phyloP scores from a whole-genome alignment of 2,888 invertebrate species.

The Lasioglossum morio region DNA sequence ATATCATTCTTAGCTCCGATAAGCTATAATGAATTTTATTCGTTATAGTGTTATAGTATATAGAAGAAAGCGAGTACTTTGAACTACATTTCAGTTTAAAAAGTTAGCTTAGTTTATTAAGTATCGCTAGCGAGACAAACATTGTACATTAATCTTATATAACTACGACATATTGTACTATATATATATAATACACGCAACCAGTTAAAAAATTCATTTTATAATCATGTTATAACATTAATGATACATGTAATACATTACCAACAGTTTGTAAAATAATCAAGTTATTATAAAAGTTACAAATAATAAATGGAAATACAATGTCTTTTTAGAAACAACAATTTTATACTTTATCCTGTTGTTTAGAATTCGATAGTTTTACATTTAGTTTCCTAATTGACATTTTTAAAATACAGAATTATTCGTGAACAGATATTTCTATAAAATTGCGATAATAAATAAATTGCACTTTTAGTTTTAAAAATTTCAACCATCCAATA shows the following conservation, averaged over 20 bases:
- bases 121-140: conserved; percentile 47
- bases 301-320: conserved; percentile 71
- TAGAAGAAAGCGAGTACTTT: conserved; percentile 54
- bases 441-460: not conserved
- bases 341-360: conserved; percentile 31
- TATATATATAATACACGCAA: conserved; percentile 56
- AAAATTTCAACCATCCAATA: not conserved
- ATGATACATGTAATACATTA: conserved; percentile 66
- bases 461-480: not conserved
- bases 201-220: conserved; percentile 65
- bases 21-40: conserved; percentile 27
- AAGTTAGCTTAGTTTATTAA: conserved; percentile 61
- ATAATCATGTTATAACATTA: conserved; percentile 72
- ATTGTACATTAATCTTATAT: conserved; percentile 56
- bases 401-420: not conserved
- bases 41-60: no score
- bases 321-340: conserved; percentile 57
- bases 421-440: not conserved
- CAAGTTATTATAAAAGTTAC: conserved; percentile 74
- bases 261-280: conserved; percentile 70
- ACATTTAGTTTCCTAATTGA: not conserved
- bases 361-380: not conserved
- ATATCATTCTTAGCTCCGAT: conserved; percentile 29
- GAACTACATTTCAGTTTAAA: conserved; percentile 58
- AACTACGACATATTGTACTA: conserved; percentile 56